These are phyloP conservation scores for Percopsis omiscomaycus DNA, from an alignment of 2,797 vertebrate species.

Conservation along the genomic window DNA sequence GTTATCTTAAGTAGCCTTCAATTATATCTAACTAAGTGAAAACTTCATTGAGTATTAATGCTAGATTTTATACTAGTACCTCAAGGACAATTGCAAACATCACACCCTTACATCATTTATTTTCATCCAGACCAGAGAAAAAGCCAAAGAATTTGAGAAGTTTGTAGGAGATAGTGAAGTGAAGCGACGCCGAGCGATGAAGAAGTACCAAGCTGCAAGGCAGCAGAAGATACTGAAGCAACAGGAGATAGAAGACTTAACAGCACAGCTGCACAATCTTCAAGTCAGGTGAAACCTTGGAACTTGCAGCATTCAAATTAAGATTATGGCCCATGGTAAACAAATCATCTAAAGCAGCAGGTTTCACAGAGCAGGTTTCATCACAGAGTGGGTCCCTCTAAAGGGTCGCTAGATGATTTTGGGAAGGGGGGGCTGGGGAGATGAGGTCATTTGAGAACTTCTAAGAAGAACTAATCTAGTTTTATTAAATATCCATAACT, in stretches of 20 bases:
- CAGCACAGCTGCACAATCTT: constrained; percentile 63
- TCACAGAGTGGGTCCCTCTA: too few species aligned
- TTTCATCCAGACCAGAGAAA: constrained; percentile 68
- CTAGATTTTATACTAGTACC: too few species aligned
- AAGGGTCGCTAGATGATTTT: too few species aligned
- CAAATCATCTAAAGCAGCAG: too few species aligned
- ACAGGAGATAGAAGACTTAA: constrained; percentile 68
- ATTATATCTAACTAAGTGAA: too few species aligned
- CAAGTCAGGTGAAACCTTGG: constrained; percentile 59
- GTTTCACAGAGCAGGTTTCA: too few species aligned
- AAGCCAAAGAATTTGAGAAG: constrained; percentile 69
- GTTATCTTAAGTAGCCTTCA: too few species aligned
- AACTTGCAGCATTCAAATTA: background rate
- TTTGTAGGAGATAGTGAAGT: constrained; percentile 73
- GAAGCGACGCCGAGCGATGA: constrained; percentile 65
- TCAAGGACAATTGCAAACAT: too few species aligned
- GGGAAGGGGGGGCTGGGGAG: too few species aligned
- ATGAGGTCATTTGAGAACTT: too few species aligned
- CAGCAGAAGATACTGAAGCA: constrained; percentile 68
- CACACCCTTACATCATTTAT: background rate
- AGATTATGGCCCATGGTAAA: background rate
- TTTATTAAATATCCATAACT: constrained; percentile 18
- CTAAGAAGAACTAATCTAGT: background rate
- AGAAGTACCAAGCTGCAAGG: constrained; percentile 70
- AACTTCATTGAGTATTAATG: too few species aligned